These are phyloP conservation scores for Sesamia inferens DNA, from an alignment of 2,888 invertebrate species.

Conservation along the genomic window DNA sequence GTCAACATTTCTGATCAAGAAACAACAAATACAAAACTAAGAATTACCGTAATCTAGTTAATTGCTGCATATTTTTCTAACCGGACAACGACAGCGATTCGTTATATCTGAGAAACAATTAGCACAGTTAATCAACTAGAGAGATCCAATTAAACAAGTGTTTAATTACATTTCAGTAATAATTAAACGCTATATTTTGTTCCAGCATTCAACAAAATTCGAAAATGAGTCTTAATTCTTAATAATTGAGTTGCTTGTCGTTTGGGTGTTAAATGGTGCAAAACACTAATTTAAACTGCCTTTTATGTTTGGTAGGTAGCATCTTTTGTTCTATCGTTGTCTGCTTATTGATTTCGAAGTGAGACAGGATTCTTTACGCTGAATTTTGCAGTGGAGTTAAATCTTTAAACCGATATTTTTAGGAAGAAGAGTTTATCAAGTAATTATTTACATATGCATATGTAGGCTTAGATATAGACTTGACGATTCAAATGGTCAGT, in stretches of 20 bases:
- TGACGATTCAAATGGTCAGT: too few species aligned
- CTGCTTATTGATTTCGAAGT: slow-evolving; percentile 4
- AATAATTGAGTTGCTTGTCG: slow-evolving; percentile 33
- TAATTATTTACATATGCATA: background rate
- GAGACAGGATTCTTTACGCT: slow-evolving; percentile 21
- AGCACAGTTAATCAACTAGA: slow-evolving; percentile 73
- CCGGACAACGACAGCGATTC: slow-evolving; percentile 63
- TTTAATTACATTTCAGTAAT: slow-evolving; percentile 80
- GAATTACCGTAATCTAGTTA: slow-evolving; percentile 58
- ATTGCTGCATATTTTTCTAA: slow-evolving; percentile 59
- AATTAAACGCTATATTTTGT: slow-evolving; percentile 73
- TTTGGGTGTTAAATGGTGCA: slow-evolving; percentile 31
- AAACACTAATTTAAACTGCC: slow-evolving; percentile 51
- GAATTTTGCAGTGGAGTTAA: slow-evolving; percentile 7
- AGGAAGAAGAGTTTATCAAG: background rate
- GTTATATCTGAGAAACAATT: slow-evolving; percentile 73
- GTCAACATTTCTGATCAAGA: slow-evolving; percentile 35
- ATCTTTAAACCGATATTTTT: background rate
- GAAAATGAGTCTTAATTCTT: slow-evolving; percentile 34
- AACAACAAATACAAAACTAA: slow-evolving; percentile 44
- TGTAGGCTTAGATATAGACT: background rate
- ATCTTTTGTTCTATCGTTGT: slow-evolving; percentile 35
- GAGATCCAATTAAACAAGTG: slow-evolving; percentile 79
- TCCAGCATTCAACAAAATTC: slow-evolving; percentile 13
- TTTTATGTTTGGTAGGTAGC: slow-evolving; percentile 43